Conservation (phyloP, 2,113 vertebrate species). For the Silurus asotus region DNA sequence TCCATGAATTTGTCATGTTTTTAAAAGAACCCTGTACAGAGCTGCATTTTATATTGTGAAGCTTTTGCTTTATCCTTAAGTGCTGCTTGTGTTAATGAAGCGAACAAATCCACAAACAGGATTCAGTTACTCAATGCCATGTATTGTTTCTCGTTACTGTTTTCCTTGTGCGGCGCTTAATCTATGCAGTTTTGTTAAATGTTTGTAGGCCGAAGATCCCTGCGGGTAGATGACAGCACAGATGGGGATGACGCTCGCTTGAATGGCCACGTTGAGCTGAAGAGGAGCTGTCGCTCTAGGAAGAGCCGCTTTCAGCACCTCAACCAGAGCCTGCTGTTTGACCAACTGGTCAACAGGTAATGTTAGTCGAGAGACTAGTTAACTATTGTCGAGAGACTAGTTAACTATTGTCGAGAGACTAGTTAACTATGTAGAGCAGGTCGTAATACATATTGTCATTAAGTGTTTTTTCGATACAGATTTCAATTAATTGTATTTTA, state of each 20-base stretch:
- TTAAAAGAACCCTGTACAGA: neutral
- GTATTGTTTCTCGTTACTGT: neutral
- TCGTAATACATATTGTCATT: neutral
- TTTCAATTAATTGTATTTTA: neutral
- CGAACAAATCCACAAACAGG: neutral
- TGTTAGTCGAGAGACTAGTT: neutral
- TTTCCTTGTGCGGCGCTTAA: neutral
- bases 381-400: no score
- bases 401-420: no score
- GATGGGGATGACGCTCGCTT: constrained; percentile 88
- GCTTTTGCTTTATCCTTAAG: neutral
- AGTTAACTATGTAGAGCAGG: neutral
- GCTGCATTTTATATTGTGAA: neutral
- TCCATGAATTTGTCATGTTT: neutral
- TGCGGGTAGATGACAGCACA: constrained; percentile 85
- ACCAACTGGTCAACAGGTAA: constrained; percentile 98
- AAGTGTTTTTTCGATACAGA: neutral
- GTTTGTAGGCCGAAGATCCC: constrained; percentile 84
- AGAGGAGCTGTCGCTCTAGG: constrained; percentile 91
- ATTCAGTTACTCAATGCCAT: neutral
- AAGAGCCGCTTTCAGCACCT: constrained; percentile 97
- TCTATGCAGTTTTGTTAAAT: constrained; percentile 41
- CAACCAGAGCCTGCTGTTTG: constrained; percentile 97
- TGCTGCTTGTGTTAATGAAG: neutral
- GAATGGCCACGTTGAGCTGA: constrained; percentile 93